Conservation (phyloP, 2,797 vertebrate species). For the Periparus ater region DNA sequence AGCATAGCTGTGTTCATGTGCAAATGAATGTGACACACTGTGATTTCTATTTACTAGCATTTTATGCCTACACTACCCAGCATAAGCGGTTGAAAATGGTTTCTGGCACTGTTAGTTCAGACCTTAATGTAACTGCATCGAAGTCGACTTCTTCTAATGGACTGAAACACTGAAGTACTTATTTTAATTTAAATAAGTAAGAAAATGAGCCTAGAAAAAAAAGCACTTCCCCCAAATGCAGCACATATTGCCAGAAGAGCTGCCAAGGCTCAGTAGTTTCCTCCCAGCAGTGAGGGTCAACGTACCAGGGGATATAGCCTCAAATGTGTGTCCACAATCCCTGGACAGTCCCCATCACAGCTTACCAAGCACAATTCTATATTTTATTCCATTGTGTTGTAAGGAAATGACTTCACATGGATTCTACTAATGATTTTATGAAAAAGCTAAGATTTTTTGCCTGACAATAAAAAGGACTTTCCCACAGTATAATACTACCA, state of each 20-base stretch:
- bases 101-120: background rate
- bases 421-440: background rate
- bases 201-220: background rate
- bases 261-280: background rate
- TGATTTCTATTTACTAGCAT: background rate
- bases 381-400: background rate
- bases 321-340: fast-evolving
- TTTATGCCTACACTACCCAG: background rate
- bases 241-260: background rate
- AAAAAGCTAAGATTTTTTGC: background rate
- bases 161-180: background rate
- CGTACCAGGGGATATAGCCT: background rate
- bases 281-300: background rate
- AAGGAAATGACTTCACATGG: background rate
- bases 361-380: background rate
- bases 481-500: background rate
- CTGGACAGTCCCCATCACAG: background rate
- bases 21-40: background rate
- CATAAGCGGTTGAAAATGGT: background rate
- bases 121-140: background rate
- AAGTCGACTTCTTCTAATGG: background rate
- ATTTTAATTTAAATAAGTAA: slow-evolving; percentile 8
- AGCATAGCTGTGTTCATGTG: background rate
- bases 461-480: background rate
- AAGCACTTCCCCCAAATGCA: background rate